Conservation (phyloP, 2,113 vertebrate genomes). For the Sapajus apella region DNA sequence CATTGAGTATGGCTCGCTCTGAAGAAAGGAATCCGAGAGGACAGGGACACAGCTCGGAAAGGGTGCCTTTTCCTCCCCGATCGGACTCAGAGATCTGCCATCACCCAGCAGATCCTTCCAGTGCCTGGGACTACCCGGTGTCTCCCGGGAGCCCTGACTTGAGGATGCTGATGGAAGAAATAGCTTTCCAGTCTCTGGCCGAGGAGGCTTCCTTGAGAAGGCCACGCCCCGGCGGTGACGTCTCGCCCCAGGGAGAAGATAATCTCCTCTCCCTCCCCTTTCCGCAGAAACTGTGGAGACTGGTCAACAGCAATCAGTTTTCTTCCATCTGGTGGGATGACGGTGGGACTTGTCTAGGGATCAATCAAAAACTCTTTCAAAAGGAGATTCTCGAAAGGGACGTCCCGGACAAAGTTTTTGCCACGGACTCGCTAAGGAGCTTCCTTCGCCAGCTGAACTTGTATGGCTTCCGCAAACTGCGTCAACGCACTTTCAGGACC, state of each 20-base stretch:
- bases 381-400: slow-evolving; percentile 55
- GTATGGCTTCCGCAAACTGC: slow-evolving; percentile 65
- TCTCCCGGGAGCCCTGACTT: slow-evolving; percentile 14
- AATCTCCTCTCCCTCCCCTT: slow-evolving; percentile 59
- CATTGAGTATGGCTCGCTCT: neutral
- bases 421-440: slow-evolving; percentile 43
- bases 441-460: slow-evolving; percentile 70
- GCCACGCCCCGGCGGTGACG: neutral
- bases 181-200: neutral
- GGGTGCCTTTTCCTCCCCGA: neutral
- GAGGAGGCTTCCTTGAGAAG: neutral
- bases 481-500: neutral
- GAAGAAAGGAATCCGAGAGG: neutral
- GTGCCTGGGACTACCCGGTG: neutral
- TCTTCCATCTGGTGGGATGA: neutral
- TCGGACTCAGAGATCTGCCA: fast-evolving
- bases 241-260: neutral
- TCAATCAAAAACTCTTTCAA: slow-evolving; percentile 55
- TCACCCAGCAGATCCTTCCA: neutral
- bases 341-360: neutral
- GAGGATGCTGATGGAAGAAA: slow-evolving; percentile 47
- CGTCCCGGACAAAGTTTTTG: slow-evolving; percentile 58
- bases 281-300: slow-evolving; percentile 57
- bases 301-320: slow-evolving; percentile 52
- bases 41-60: fast-evolving